Base-by-base conservation (phyloP, 1,140 invertebrate genomes). In the Ceratina calcarata region DNA sequence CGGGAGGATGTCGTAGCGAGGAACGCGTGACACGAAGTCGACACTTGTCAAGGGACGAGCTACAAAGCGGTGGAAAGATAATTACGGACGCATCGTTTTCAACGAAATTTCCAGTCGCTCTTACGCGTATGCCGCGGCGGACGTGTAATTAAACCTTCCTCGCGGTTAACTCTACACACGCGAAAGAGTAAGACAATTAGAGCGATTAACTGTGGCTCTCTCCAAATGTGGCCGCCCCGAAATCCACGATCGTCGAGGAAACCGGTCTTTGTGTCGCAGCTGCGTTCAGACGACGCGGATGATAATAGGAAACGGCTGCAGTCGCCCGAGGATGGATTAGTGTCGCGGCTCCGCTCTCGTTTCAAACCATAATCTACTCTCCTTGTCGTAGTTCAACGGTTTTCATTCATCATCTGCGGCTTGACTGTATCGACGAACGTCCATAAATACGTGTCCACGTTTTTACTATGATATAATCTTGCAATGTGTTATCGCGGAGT, bases 81-180 rank as follows among this genome's bases (percentile, higher is more conserved):
- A 67, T 61, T 77, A 78, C 68, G 37, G 45, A 24, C 55, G n/a
- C 75, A 53, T 72, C 53, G 27, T 80, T 73, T 55, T 60, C 62
- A 15, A 72, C 58, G 27, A 55, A 71, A 53, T 75, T 83, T 70
- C 66, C 20, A 18, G n/a, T 32, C 51, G n/a, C 37, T 53, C 45
- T 68, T 57, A n/a, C n/a, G 37, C 37, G 10, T 24, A 70, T 64
- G 53, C 76, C 78, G 81, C 78, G 64, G 81, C 78, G 65, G 72
- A 24, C 64, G 22, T 45, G n/a, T 57, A 80, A 84, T 81, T 85
- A 84, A 80, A 69, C 49, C 70, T 22, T 32, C 71, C 55, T 74
- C 65, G 22, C 8, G 57, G 27, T 68, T 55, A 45, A 74, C 58
- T 57, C 49, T 37, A 51, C 22, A 55, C 60, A 69, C 22, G 57